Conservation (phyloP, 2,113 vertebrate species). For the Lichenostomus cassidix region DNA sequence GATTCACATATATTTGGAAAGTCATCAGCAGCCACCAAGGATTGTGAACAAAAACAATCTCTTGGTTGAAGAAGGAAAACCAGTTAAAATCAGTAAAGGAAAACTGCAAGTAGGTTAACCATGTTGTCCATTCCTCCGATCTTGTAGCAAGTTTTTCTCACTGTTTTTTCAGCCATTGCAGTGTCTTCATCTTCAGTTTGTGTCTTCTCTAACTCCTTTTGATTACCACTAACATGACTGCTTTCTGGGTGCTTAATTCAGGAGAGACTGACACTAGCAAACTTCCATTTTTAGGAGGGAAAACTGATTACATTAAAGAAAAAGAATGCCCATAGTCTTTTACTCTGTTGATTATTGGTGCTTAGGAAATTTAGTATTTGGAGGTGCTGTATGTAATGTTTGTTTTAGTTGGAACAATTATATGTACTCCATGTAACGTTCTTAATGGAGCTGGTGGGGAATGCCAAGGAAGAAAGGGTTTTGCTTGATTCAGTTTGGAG, state of each 20-base stretch:
- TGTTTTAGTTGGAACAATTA: neutral
- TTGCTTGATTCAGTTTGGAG: neutral
- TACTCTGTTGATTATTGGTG: neutral
- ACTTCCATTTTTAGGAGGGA: neutral
- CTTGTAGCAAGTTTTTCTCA: neutral
- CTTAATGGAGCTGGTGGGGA: neutral
- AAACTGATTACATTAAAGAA: neutral
- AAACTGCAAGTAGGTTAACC: constrained; percentile 79
- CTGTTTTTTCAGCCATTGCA: neutral
- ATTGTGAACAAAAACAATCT: constrained; percentile 75
- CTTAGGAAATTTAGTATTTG: neutral
- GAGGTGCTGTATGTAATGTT: neutral
- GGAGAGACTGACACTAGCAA: neutral
- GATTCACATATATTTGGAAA: constrained; percentile 81
- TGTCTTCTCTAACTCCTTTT: neutral
- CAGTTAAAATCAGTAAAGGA: constrained; percentile 80
- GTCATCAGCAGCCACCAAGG: constrained; percentile 76
- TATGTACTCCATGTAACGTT: neutral
- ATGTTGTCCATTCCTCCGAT: neutral
- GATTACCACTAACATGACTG: neutral
- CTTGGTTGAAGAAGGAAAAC: constrained; percentile 88
- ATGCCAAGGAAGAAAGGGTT: neutral
- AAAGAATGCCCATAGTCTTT: neutral
- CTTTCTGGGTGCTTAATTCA: neutral
- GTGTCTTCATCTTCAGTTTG: neutral